Base-by-base conservation (phyloP, 1,140 invertebrate species). In the Drosophila murphyi region DNA sequence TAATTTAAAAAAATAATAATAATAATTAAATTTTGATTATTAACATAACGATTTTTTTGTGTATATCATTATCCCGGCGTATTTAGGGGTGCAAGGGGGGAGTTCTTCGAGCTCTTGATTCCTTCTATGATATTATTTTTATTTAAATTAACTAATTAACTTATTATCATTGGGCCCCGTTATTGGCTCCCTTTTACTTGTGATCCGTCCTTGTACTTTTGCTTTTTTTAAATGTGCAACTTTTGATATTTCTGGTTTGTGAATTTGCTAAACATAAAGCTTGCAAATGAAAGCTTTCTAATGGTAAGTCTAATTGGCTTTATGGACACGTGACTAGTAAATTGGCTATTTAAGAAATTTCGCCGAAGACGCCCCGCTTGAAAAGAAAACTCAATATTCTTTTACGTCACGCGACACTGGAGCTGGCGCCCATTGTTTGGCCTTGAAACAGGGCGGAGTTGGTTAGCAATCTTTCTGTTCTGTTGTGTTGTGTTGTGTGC, bases 321-420 rank as follows among this genome's bases (percentile, higher is more conserved):
- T 56, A 50, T 55, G 72, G 72, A 87, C 82, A 86, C 82, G 82
- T 86, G 82, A 70, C 54, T 62, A 54, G 68, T 31, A 39, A 55
- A 62, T 43, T 54, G 50, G 50, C 48, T 74, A 50, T 55, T 63
- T 32, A 61, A 55, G 51, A 82, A 79, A 80, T 72, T 20, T 61
- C 52, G 56, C 55, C 67, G 72, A 55, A 81, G 82, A 37, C 67
- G 56, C 43, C 54, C 35, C 63, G 39, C 63, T 12, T 56, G 62
- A 72, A 67, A 73, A 47, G 54, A 82, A 76, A 72, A 81, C 70
- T 54, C 82, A 72, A 82, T 86, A 87, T 79, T 72, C 79, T 79
- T 82, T 73, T 86, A 79, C 82, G 82, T 87, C 82, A 87, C 82
- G 83, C 83, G 83, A 87, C 80, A 82, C 77, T 67, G 72, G 68